A percentile compares a stretch with the other conserved stretches of the same genome.
Conservation (phyloP, 1,140 invertebrate species). For the Drosophila kanapiae region DNA sequence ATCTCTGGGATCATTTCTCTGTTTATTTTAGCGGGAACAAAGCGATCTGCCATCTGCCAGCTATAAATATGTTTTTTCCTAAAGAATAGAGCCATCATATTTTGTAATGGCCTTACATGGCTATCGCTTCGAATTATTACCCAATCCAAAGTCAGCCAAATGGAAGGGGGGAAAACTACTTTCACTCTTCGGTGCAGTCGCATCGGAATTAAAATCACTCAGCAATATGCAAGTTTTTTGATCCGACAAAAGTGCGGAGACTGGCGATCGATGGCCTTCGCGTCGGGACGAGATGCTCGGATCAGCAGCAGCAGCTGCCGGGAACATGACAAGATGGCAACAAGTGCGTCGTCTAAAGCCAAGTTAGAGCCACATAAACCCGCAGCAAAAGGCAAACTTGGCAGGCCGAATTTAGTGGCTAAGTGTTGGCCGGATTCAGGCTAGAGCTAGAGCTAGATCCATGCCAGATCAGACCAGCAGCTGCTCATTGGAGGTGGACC, state of each 20-base stretch:
- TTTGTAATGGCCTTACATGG: constrained; percentile 43
- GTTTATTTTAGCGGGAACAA: constrained; percentile 19
- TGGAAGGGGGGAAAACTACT: constrained; percentile 36
- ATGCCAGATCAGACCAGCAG: constrained; percentile 20
- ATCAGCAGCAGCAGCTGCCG: constrained; percentile 41
- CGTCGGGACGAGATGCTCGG: constrained; percentile 33
- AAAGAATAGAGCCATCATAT: constrained; percentile 64
- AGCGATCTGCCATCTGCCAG: constrained; percentile 20
- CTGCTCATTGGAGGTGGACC: constrained; percentile 8
- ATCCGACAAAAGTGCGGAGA: constrained; percentile 44
- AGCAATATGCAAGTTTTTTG: constrained; percentile 55
- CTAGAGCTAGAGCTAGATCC: constrained; percentile 6
- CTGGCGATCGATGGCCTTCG: constrained; percentile 55
- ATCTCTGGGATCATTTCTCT: constrained; percentile 40
- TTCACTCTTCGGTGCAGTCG: constrained; percentile 43
- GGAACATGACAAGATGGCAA: constrained; percentile 41
- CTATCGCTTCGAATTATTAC: constrained; percentile 28
- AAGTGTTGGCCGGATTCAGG: constrained; percentile 26
- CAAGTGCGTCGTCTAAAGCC: constrained; percentile 38
- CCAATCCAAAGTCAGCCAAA: constrained; percentile 29
- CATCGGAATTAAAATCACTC: constrained; percentile 50
- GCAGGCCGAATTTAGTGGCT: constrained; percentile 23
- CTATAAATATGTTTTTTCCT: constrained; percentile 42
- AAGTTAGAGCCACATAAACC: constrained; percentile 22
- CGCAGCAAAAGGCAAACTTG: constrained; percentile 27